Conservation (phyloP, 2,888 invertebrate genomes). For the Microdon myrmicae region DNA sequence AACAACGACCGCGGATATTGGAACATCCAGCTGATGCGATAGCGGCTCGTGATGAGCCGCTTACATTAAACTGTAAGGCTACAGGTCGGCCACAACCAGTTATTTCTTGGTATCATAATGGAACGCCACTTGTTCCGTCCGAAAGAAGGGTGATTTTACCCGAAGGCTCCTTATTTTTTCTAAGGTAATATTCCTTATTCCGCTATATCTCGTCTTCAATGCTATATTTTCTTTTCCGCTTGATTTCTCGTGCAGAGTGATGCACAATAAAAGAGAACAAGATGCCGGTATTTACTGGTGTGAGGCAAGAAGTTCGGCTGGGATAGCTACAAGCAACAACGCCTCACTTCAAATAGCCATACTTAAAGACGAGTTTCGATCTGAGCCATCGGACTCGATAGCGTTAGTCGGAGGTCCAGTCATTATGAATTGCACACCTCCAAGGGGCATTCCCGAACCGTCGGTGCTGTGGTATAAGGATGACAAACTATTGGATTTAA, state of each 20-base stretch:
- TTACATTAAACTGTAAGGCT: slow-evolving; percentile 58
- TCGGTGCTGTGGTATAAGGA: slow-evolving; percentile 58
- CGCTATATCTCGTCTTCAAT: not conserved
- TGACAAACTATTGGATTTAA: slow-evolving; percentile 55
- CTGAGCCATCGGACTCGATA: slow-evolving; percentile 55
- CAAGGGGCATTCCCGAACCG: slow-evolving; percentile 56
- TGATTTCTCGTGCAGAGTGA: slow-evolving; percentile 58
- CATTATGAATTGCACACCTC: slow-evolving; percentile 56
- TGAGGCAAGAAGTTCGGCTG: slow-evolving; percentile 79
- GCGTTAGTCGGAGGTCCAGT: slow-evolving; percentile 57
- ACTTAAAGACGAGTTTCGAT: slow-evolving; percentile 56
- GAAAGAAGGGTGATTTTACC: slow-evolving; percentile 57
- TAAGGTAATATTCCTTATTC: slow-evolving; percentile 50
- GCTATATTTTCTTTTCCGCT: no score
- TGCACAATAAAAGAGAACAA: slow-evolving; percentile 80
- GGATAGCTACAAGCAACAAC: slow-evolving; percentile 78
- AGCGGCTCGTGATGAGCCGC: slow-evolving; percentile 57
- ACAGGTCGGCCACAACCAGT: slow-evolving; percentile 57
- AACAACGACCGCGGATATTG: slow-evolving; percentile 57
- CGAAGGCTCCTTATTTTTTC: slow-evolving; percentile 57
- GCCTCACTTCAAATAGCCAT: slow-evolving; percentile 82
- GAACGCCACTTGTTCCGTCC: slow-evolving; percentile 57
- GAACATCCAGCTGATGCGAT: slow-evolving; percentile 59
- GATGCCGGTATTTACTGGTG: slow-evolving; percentile 85
- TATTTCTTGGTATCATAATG: slow-evolving; percentile 58